A percentile compares a stretch with the other conserved stretches of the same genome.
These are phyloP conservation scores for Meandrusa payeni DNA, from an alignment of 2,888 invertebrate genomes.

Conservation along the genomic window DNA sequence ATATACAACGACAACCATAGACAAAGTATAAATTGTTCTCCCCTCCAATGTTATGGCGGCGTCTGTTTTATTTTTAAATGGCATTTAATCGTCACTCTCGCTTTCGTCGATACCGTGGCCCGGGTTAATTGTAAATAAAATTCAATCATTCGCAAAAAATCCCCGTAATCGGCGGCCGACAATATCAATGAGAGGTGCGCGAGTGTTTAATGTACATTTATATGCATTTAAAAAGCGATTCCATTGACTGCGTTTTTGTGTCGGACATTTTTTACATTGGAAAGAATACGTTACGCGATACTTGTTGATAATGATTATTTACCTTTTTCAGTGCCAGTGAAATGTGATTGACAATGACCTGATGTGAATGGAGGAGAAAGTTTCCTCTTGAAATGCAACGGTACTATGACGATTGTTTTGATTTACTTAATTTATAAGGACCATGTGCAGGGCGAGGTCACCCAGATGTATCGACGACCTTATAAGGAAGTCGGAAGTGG, in stretches of 20 bases:
- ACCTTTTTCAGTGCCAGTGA: slow-evolving; percentile 9
- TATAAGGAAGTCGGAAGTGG: too few relatives aligned
- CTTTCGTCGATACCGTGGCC: slow-evolving; percentile 64
- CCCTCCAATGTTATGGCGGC: slow-evolving; percentile 60
- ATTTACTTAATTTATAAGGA: too few relatives aligned
- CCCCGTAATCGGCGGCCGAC: slow-evolving; percentile 67
- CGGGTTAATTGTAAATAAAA: slow-evolving; percentile 80
- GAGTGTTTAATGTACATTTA: slow-evolving; percentile 42
- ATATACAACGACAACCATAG: slow-evolving; percentile 20
- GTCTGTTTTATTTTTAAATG: slow-evolving; percentile 79
- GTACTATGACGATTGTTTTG: too few relatives aligned
- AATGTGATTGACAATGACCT: slow-evolving; percentile 14
- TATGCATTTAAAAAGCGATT: slow-evolving; percentile 38
- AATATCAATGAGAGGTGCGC: slow-evolving; percentile 67
- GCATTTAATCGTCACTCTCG: slow-evolving; percentile 77
- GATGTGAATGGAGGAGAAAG: not conserved
- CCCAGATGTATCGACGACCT: too few relatives aligned
- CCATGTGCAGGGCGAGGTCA: too few relatives aligned
- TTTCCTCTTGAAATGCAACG: too few relatives aligned
- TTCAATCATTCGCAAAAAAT: slow-evolving; percentile 79
- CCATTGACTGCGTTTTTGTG: slow-evolving; percentile 26
- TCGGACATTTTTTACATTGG: slow-evolving; percentile 20
- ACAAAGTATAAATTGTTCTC: slow-evolving; percentile 50
- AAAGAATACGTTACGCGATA: slow-evolving; percentile 16
- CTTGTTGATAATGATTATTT: slow-evolving; percentile 20